Conservation (phyloP, 2,797 vertebrate species). For the Decapterus maruadsi region DNA sequence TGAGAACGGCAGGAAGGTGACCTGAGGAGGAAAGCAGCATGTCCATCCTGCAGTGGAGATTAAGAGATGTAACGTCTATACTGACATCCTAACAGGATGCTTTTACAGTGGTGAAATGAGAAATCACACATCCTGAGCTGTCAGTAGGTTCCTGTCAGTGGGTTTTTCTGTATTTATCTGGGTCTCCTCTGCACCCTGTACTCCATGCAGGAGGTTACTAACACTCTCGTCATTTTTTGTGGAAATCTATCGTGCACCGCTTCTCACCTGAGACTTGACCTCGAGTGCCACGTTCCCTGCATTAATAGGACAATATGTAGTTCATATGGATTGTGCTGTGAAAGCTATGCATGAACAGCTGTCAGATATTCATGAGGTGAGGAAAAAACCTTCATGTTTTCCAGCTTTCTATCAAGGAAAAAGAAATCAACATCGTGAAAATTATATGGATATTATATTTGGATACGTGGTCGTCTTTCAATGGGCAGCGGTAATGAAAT, state of each 20-base stretch:
- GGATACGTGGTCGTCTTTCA: background rate
- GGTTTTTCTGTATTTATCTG: background rate
- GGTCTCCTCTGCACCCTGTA: background rate
- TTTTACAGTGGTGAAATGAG: slow-evolving; percentile 23
- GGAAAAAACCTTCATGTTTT: background rate
- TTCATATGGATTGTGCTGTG: background rate
- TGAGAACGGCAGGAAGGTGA: slow-evolving; percentile 35
- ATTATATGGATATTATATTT: no score
- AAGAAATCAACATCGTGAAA: no score
- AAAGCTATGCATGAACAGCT: background rate
- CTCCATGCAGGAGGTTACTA: background rate
- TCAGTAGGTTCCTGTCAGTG: background rate
- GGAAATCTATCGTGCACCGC: background rate
- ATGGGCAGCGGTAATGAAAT: background rate
- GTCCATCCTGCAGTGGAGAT: slow-evolving; percentile 23
- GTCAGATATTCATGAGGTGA: background rate
- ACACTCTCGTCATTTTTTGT: no score
- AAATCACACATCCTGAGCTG: slow-evolving; percentile 9
- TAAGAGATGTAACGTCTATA: slow-evolving; percentile 30
- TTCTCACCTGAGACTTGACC: background rate
- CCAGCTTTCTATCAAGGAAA: background rate
- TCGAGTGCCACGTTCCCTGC: background rate
- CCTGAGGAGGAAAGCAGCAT: slow-evolving; percentile 12
- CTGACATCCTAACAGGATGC: slow-evolving; percentile 47
- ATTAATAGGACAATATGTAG: background rate